Conservation (phyloP, 2,113 vertebrate genomes). For the Condylura cristata region DNA sequence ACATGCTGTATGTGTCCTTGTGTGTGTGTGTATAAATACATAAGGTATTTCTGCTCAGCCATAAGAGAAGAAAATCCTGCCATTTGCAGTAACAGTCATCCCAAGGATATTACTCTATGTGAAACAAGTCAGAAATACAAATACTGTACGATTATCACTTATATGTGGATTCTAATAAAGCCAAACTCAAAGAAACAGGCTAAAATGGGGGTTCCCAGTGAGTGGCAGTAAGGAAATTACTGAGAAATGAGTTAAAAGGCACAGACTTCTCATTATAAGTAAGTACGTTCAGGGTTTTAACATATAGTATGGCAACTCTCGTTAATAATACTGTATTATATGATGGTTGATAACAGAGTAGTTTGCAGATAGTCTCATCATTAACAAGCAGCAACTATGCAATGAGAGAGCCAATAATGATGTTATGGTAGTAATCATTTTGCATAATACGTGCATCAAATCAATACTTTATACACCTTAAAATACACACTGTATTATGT, state of each 20-base stretch:
- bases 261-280: not conserved
- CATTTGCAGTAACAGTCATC: not conserved
- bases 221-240: accelerated
- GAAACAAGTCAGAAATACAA: not conserved
- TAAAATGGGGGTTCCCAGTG: not conserved
- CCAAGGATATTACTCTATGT: not conserved
- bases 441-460: not conserved
- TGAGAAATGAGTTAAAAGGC: not conserved
- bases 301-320: not conserved
- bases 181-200: not conserved
- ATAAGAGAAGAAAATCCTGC: not conserved
- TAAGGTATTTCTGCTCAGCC: not conserved
- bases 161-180: not conserved
- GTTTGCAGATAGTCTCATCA: not conserved
- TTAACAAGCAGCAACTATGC: not conserved
- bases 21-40: too few relatives aligned
- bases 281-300: not conserved
- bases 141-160: not conserved
- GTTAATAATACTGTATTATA: not conserved
- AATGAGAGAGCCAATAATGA: not conserved
- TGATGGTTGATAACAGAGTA: not conserved
- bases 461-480: not conserved
- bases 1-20: not conserved
- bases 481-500: not conserved
- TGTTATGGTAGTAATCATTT: not conserved